These are phyloP conservation scores for Cathartes aura DNA, from an alignment of 2,113 vertebrate genomes.

Conservation along the genomic window DNA sequence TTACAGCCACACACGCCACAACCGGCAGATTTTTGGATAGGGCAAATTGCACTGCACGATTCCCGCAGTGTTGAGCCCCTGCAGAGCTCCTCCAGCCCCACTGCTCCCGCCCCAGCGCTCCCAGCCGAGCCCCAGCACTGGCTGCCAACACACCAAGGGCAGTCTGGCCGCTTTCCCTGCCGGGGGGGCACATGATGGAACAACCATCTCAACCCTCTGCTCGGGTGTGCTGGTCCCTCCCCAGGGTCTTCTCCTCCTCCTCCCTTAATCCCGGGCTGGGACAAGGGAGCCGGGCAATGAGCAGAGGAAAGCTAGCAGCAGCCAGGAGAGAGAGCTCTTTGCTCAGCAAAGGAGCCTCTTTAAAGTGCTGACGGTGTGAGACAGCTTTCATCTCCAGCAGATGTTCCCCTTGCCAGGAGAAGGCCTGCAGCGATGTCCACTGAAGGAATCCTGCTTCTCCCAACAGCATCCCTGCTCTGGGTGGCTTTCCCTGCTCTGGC, in stretches of 20 bases:
- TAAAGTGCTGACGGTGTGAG: not conserved
- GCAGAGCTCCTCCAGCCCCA: not conserved
- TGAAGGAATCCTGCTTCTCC: not conserved
- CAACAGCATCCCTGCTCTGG: not conserved
- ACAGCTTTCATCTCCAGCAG: not conserved
- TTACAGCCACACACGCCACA: not conserved
- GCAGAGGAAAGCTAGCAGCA: not conserved
- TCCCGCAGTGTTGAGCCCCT: not conserved
- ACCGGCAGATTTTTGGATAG: not conserved
- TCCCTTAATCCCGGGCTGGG: not conserved
- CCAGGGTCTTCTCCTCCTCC: not conserved
- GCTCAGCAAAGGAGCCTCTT: constrained; percentile 19
- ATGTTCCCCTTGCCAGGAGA: not conserved
- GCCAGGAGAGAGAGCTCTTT: constrained; percentile 64
- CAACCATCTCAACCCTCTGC: not conserved
- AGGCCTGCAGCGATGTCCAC: not conserved
- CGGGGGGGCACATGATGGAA: rapidly evolving
- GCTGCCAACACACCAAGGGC: not conserved
- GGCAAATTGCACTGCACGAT: not conserved
- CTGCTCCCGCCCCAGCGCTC: not conserved
- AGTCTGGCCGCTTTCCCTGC: not conserved
- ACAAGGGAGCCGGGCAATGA: not conserved
- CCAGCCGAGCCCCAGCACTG: not conserved
- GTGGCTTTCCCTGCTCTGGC: not conserved
- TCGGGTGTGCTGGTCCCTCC: not conserved